Conservation (phyloP, 1,140 invertebrate species). For the Vanessa atalanta region DNA sequence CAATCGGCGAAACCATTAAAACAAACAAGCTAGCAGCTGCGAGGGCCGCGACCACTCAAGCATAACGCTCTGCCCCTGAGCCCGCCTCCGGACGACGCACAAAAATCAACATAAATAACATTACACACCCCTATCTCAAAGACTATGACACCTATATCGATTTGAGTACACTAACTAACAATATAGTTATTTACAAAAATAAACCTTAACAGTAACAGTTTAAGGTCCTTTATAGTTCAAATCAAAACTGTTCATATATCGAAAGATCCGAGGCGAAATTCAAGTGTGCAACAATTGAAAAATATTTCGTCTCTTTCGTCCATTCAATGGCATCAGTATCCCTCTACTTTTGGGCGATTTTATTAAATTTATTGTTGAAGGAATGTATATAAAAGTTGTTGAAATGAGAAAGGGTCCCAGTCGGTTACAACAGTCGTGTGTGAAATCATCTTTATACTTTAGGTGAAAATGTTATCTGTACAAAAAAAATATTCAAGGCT, state of each 20-base stretch:
- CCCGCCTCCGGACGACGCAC: constrained; percentile 71
- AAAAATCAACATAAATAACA: constrained; percentile 81
- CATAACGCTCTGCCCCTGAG: constrained; percentile 63
- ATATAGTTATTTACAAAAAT: constrained; percentile 31
- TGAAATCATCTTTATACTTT: constrained; percentile 49
- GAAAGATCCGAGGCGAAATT: constrained; percentile 38
- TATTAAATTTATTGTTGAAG: constrained; percentile 80
- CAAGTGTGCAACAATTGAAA: constrained; percentile 79
- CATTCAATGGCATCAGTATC: constrained; percentile 70
- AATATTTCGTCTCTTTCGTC: constrained; percentile 78
- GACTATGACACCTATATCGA: constrained; percentile 55
- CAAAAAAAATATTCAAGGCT: constrained; percentile 68
- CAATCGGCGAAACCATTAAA: constrained; percentile 72
- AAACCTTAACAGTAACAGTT: constrained; percentile 20
- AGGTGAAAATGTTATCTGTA: constrained; percentile 60
- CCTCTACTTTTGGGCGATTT: constrained; percentile 72
- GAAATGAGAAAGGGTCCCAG: constrained; percentile 73
- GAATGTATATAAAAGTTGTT: constrained; percentile 79
- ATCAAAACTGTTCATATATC: constrained; percentile 24
- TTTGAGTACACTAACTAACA: constrained; percentile 43
- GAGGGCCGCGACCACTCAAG: constrained; percentile 60
- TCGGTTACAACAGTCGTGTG: constrained; percentile 57
- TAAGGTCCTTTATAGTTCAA: constrained; percentile 31
- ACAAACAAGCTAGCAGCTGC: constrained; percentile 74
- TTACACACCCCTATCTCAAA: constrained; percentile 78